Conservation (phyloP, 2,888 invertebrate genomes). For the Ditula angustiorana region DNA sequence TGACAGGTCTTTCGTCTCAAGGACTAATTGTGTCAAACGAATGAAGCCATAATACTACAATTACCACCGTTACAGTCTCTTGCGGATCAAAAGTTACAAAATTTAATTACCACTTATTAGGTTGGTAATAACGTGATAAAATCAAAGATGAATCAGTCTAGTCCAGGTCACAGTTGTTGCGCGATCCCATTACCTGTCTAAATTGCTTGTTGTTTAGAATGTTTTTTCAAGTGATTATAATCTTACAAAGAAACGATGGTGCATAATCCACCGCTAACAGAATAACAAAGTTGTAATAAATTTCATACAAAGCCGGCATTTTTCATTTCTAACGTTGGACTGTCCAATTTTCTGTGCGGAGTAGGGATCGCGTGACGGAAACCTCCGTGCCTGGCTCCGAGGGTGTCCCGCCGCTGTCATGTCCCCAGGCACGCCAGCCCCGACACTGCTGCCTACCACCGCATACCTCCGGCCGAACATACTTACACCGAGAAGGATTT, state of each 20-base stretch:
- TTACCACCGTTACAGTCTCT: not conserved
- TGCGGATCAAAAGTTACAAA: not conserved
- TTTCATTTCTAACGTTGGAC: conserved; percentile 47
- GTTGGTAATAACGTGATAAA: not conserved
- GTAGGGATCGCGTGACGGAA: conserved; percentile 72
- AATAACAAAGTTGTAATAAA: conserved; percentile 48
- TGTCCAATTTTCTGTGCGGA: conserved; percentile 55
- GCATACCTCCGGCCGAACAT: conserved; percentile 8
- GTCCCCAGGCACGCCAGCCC: conserved; percentile 73
- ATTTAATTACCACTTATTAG: not conserved
- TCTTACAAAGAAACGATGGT: not conserved
- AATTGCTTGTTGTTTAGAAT: not conserved
- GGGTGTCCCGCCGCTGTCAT: conserved; percentile 69
- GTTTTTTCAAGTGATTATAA: not conserved
- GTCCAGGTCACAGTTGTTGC: not conserved
- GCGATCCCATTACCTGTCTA: not conserved
- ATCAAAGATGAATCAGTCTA: not conserved
- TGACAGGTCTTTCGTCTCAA: conserved; percentile 40
- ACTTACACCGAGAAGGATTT: not conserved
- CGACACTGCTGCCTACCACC: conserved; percentile 32
- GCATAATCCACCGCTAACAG: not conserved
- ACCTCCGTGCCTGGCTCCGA: conserved; percentile 68
- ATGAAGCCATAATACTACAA: conserved; percentile 4
- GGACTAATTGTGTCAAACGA: conserved; percentile 29
- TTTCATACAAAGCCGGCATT: conserved; percentile 57